Conservation (phyloP, 2,888 invertebrate species). For the Nephrotoma guestfalica region DNA sequence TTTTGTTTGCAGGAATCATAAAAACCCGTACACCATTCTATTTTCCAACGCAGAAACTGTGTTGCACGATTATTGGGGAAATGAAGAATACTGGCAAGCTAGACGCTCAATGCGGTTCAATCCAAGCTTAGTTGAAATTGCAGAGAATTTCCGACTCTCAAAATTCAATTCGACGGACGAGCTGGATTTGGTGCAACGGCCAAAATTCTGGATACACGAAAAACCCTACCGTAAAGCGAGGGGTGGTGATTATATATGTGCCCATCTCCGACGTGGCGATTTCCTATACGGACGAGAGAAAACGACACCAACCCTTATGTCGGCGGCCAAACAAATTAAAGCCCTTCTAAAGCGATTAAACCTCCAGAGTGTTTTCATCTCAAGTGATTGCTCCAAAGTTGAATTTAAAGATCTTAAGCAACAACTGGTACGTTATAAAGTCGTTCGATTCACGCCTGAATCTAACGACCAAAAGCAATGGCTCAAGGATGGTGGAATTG, state of each 20-base stretch:
- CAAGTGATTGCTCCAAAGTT: conserved; percentile 65
- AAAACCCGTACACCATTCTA: conserved; percentile 17
- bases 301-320: conserved; percentile 62
- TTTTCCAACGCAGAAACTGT: conserved; percentile 64
- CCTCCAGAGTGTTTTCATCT: conserved; percentile 56
- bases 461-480: conserved; percentile 20
- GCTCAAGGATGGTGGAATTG: conserved; percentile 65
- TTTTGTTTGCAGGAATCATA: neutral
- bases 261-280: conserved; percentile 80
- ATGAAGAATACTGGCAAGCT: conserved; percentile 67
- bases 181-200: conserved; percentile 41
- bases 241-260: conserved; percentile 62
- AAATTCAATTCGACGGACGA: conserved; percentile 48
- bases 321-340: conserved; percentile 60
- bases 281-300: conserved; percentile 60
- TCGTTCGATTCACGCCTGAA: conserved; percentile 24
- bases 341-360: conserved; percentile 40
- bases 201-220: conserved; percentile 46
- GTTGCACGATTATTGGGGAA: conserved; percentile 77
- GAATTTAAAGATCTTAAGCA: conserved; percentile 27
- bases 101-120: conserved; percentile 87
- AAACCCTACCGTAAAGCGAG: conserved; percentile 35
- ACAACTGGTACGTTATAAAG: conserved; percentile 20
- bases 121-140: conserved; percentile 46
- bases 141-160: conserved; percentile 46